Evolutionary conservation across 30 jellyfish, hydroid and myxozoan species (phyloP).

Genomic region (Turritopsis dohrnii): DNA sequence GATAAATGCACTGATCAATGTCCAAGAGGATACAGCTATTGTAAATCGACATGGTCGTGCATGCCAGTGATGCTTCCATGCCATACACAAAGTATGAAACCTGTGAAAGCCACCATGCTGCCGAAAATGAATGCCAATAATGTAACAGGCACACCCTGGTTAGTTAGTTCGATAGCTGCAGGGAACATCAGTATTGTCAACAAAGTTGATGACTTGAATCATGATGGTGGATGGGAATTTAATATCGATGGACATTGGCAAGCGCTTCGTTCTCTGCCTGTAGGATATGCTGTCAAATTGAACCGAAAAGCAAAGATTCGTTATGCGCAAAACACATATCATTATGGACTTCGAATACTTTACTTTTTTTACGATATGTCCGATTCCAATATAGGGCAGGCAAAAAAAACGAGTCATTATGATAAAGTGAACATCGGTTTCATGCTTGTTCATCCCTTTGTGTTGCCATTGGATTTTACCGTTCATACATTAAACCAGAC

Average conservation of each 20-base stretch:
- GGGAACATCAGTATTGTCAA: conserved; percentile 15
- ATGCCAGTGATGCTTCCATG: conserved; percentile 19
- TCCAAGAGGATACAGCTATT: conserved; percentile 16
- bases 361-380: conserved; percentile 17
- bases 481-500: neutral
- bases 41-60: conserved; percentile 1
- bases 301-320: conserved; percentile 10
- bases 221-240: conserved; percentile 30
- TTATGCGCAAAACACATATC: neutral
- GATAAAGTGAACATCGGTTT: neutral
- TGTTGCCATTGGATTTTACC: conserved; percentile 3
- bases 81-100: neutral
- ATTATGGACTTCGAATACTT: conserved; percentile 30
- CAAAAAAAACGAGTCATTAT: neutral
- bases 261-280: neutral
- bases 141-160: neutral
- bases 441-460: conserved; percentile 25
- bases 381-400: neutral
- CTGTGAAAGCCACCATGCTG: neutral
- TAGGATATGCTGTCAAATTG: conserved; percentile 9
- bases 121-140: conserved; percentile 26
- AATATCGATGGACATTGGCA: conserved; percentile 30
- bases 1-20: conserved; percentile 23
- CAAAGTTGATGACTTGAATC: neutral
- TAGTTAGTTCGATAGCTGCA: neutral